phyloP scores from a whole-genome alignment of 2,888 invertebrate genomes.

The Watsonalla cultraria region DNA sequence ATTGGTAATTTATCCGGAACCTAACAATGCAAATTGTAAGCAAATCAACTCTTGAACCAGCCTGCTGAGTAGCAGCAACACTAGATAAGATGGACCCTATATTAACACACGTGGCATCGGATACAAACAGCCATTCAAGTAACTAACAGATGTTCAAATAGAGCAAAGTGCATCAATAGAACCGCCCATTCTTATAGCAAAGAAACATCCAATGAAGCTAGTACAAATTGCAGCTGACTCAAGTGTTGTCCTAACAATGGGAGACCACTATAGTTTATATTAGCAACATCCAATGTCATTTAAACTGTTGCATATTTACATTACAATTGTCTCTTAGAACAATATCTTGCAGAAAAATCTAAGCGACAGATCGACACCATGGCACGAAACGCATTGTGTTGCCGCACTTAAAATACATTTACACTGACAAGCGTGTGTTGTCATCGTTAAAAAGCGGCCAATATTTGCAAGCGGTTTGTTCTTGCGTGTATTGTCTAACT shows the following conservation, averaged over 20 bases:
- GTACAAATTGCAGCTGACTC: background rate
- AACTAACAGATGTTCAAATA: too few relatives aligned
- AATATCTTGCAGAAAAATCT: slow-evolving; percentile 12
- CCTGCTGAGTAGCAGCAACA: too few relatives aligned
- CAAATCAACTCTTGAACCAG: too few relatives aligned
- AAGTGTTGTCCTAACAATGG: slow-evolving; percentile 7
- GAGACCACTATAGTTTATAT: slow-evolving; percentile 11
- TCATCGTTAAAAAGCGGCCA: slow-evolving; percentile 28
- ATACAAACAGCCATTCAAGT: too few relatives aligned
- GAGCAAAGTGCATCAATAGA: too few relatives aligned
- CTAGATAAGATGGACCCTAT: too few relatives aligned
- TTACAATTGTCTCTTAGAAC: slow-evolving; percentile 21
- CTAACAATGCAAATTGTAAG: too few relatives aligned
- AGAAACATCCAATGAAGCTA: too few relatives aligned
- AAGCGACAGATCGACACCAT: slow-evolving; percentile 3
- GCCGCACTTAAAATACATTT: slow-evolving; percentile 21
- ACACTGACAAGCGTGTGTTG: slow-evolving; percentile 32
- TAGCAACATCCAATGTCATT: slow-evolving; percentile 31
- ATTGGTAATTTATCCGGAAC: too few relatives aligned
- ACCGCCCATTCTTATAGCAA: too few relatives aligned
- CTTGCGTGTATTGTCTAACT: slow-evolving; percentile 18
- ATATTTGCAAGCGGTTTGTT: slow-evolving; percentile 35
- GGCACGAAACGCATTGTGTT: slow-evolving; percentile 16
- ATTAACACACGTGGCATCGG: too few relatives aligned
- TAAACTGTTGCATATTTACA: slow-evolving; percentile 20